These are phyloP conservation scores for Drosophila ezoana DNA, from an alignment of 2,888 invertebrate genomes.

Conservation along the genomic window DNA sequence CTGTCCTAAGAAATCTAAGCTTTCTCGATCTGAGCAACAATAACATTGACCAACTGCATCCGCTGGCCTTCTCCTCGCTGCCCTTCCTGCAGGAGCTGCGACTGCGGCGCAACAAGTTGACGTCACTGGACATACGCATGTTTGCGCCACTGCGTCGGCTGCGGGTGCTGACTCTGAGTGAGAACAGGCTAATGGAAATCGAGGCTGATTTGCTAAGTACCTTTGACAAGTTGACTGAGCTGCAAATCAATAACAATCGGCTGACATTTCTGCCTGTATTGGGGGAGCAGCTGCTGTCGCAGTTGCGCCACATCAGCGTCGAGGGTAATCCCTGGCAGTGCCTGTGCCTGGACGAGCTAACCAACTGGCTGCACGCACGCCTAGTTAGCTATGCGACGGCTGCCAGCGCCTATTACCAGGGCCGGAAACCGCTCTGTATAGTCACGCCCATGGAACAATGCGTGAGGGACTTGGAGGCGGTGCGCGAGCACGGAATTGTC, in stretches of 20 bases:
- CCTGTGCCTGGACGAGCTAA: slow-evolving; percentile 77
- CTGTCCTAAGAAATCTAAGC: slow-evolving; percentile 60
- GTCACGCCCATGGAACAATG: slow-evolving; percentile 77
- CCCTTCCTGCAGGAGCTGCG: slow-evolving; percentile 76
- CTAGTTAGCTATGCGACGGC: slow-evolving; percentile 66
- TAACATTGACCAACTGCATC: slow-evolving; percentile 68
- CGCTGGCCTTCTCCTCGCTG: slow-evolving; percentile 70
- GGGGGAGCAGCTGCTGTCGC: slow-evolving; percentile 58
- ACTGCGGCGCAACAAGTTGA: slow-evolving; percentile 75
- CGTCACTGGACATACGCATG: slow-evolving; percentile 71
- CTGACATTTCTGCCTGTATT: slow-evolving; percentile 78
- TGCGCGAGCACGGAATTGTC: slow-evolving; percentile 69
- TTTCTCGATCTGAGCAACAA: slow-evolving; percentile 73
- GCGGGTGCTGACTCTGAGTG: slow-evolving; percentile 72
- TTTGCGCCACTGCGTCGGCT: slow-evolving; percentile 78
- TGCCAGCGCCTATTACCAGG: slow-evolving; percentile 73
- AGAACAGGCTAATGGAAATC: slow-evolving; percentile 78
- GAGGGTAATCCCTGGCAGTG: slow-evolving; percentile 85
- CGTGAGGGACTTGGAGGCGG: slow-evolving; percentile 69
- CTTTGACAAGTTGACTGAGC: slow-evolving; percentile 61
- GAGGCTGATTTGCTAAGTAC: slow-evolving; percentile 56
- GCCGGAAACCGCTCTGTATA: slow-evolving; percentile 80
- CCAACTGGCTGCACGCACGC: slow-evolving; percentile 67
- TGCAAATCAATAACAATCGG: slow-evolving; percentile 81
- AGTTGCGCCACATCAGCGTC: slow-evolving; percentile 67